Percentiles rank a stretch among this genome's conserved stretches.
phyloP scores from a whole-genome alignment of 2,797 vertebrate genomes.

The Parotocinclus haroldoi region DNA sequence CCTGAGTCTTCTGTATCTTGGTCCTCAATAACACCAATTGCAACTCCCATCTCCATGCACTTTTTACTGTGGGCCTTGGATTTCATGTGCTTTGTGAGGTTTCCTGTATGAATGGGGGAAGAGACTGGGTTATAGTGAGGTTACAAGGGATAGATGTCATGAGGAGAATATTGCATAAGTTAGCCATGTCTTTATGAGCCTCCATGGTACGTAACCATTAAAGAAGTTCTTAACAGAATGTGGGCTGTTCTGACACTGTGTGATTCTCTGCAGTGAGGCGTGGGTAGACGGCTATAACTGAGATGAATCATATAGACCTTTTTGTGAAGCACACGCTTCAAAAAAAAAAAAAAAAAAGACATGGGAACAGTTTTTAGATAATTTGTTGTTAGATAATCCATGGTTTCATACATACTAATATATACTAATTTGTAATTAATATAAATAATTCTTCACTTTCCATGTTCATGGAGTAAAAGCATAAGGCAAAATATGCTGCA shows the following conservation, averaged over 20 bases:
- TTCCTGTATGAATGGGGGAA: slow-evolving; percentile 72
- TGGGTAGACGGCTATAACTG: slow-evolving; percentile 69
- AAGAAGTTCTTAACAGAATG: slow-evolving; percentile 71
- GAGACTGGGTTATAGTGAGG: slow-evolving; percentile 28
- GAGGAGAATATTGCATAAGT: too few relatives aligned
- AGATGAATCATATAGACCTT: slow-evolving; percentile 68
- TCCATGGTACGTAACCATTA: slow-evolving; percentile 55
- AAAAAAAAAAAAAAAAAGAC: too few relatives aligned
- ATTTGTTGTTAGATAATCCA: too few relatives aligned
- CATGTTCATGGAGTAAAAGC: too few relatives aligned
- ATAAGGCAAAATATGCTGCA: too few relatives aligned
- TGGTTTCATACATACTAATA: too few relatives aligned
- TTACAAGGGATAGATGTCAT: slow-evolving; percentile 21
- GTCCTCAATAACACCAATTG: slow-evolving; percentile 84
- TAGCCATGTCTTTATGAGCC: too few relatives aligned
- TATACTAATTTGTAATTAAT: too few relatives aligned
- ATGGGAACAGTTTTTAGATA: too few relatives aligned
- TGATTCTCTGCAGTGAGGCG: slow-evolving; percentile 66
- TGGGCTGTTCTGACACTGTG: slow-evolving; percentile 69
- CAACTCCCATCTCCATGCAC: slow-evolving; percentile 95
- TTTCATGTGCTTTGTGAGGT: slow-evolving; percentile 99
- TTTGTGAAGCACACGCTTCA: slow-evolving; percentile 48
- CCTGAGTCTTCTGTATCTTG: slow-evolving; percentile 94
- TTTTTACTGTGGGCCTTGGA: slow-evolving; percentile 99
- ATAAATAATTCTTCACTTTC: too few relatives aligned